Evolutionary conservation across 37 sponge, comb jelly and placozoan genomes (phyloP), one percentile per base, ranked within the genome.

Genomic region (Mnemiopsis leidyi): DNA sequence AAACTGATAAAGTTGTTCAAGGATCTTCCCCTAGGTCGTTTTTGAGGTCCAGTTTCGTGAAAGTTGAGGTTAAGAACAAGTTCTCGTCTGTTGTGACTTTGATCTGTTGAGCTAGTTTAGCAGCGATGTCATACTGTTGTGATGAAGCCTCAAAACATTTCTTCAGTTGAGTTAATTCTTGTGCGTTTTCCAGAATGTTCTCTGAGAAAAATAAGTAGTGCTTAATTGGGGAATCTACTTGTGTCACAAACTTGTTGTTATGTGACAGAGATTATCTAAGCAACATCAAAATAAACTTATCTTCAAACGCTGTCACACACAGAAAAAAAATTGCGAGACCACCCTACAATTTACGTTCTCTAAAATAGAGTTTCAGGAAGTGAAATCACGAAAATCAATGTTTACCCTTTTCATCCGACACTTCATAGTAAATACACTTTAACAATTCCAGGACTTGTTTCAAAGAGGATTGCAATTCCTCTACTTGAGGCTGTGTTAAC

Each of bases 361-460:
- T n/a, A n/a, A n/a, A n/a, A n/a, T n/a, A n/a, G n/a, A n/a, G n/a
- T n/a, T n/a, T n/a, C n/a, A n/a, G n/a, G n/a, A n/a, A n/a, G n/a
- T n/a, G n/a, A n/a, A n/a, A n/a, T n/a, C n/a, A n/a, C n/a, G n/a
- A n/a, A n/a, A n/a, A n/a, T n/a, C n/a, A n/a, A n/a, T n/a, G n/a
- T 69, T 69, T 69, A 77, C 79, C 79, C 33, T 77, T 77, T 0
- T 77, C 79, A 32, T 77, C 90, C 39, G 90, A 16, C 23, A 37
- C 90, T 23, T 39, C 35, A 29, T 5, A 37, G 35, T 38, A 33
- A 85, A 85, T 85, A 37, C 9, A 33, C 35, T 26, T 85, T 0
- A 85, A 0, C 48, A 85, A 1, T 23, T 85, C 90, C 21, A 85
- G 61, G 48, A 85, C 90, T 25, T 39, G 40, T 29, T 85, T 38